These are phyloP conservation scores for Rhagoletis pomonella DNA, from an alignment of 1,140 invertebrate species.

Conservation along the genomic window DNA sequence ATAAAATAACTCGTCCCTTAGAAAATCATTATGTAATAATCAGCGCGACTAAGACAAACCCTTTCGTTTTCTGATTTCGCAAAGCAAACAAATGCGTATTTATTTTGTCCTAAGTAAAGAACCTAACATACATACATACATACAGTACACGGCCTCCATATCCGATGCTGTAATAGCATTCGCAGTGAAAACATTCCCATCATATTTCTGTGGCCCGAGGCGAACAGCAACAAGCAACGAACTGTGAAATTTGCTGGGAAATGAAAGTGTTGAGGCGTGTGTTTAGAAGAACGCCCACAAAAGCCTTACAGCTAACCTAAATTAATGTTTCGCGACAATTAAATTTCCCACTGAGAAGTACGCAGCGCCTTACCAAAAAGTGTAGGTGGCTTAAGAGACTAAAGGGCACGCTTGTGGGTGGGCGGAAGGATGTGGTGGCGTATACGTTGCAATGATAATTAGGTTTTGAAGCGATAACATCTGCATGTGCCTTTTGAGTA, in stretches of 20 bases:
- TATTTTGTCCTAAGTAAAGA: neutral
- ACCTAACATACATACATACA: neutral
- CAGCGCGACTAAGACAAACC: neutral
- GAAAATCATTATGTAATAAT: too few relatives aligned
- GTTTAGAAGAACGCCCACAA: neutral
- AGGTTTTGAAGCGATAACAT: too few relatives aligned
- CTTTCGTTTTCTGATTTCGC: neutral
- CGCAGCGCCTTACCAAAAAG: neutral
- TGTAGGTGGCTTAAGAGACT: too few relatives aligned
- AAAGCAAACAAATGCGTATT: neutral
- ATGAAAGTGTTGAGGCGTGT: neutral
- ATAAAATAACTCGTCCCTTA: too few relatives aligned
- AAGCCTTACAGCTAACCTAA: neutral
- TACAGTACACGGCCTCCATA: too few relatives aligned
- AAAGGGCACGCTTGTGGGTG: too few relatives aligned
- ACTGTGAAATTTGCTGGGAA: neutral
- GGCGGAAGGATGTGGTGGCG: too few relatives aligned
- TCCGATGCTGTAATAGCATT: neutral
- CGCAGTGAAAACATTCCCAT: neutral
- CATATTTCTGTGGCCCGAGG: neutral
- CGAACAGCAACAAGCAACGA: neutral
- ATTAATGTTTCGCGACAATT: neutral
- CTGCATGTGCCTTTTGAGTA: too few relatives aligned
- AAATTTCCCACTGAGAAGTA: neutral
- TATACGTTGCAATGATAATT: too few relatives aligned